Conservation (phyloP, 2,797 vertebrate genomes). For the Molossus alvarezi region DNA sequence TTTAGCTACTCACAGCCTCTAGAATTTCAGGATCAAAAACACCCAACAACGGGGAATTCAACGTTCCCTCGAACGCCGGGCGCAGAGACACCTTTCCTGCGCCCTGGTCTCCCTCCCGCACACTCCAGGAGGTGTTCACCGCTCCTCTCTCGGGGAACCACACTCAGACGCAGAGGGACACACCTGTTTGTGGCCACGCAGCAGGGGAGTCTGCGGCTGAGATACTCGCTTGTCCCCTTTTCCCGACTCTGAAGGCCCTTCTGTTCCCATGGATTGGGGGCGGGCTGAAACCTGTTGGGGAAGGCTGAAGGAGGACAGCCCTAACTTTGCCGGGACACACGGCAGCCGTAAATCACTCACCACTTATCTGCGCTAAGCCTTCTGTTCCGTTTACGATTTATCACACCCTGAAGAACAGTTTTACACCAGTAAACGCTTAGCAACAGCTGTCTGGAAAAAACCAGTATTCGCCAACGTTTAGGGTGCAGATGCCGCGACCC, state of each 20-base stretch:
- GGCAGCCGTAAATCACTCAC: too few relatives aligned
- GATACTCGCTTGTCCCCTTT: fast-evolving
- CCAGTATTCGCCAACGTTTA: neutral
- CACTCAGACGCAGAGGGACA: fast-evolving
- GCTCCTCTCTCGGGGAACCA: neutral
- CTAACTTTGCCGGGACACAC: too few relatives aligned
- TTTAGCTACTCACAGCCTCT: neutral
- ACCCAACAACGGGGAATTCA: too few relatives aligned
- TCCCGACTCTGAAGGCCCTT: neutral
- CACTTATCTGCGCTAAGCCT: neutral
- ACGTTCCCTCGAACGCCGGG: too few relatives aligned
- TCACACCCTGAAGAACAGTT: fast-evolving
- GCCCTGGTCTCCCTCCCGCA: too few relatives aligned
- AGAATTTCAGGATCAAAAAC: neutral
- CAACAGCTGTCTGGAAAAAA: neutral
- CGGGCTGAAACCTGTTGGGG: too few relatives aligned
- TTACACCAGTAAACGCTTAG: neutral
- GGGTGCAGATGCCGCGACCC: fast-evolving
- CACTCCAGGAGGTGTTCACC: fast-evolving
- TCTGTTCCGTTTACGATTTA: fast-evolving
- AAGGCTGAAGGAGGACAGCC: too few relatives aligned
- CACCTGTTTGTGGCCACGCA: too few relatives aligned
- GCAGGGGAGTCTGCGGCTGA: fast-evolving
- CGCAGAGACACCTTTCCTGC: too few relatives aligned
- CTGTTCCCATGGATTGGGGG: too few relatives aligned